phyloP scores from a whole-genome alignment of 2,113 vertebrate species.

The Eolophus roseicapilla region DNA sequence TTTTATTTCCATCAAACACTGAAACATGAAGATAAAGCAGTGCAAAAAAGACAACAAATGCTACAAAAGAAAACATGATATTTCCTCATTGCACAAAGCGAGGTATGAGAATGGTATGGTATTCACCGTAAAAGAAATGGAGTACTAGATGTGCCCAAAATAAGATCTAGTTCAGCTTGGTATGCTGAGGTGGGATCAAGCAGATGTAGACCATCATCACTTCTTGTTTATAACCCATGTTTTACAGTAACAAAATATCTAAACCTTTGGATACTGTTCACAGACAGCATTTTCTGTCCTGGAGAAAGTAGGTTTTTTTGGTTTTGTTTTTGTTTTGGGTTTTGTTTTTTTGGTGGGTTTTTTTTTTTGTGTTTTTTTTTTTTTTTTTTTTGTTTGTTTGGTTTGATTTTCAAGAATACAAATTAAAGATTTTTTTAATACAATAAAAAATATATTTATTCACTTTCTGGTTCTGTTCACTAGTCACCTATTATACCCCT shows the following conservation, averaged over 20 bases:
- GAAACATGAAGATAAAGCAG: background rate
- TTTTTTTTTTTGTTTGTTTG: background rate
- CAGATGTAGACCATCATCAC: background rate
- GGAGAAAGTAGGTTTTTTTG: background rate
- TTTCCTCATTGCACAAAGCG: background rate
- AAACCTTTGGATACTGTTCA: background rate
- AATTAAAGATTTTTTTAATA: background rate
- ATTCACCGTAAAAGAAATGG: background rate
- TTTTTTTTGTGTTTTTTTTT: background rate
- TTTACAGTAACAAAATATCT: background rate
- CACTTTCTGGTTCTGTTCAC: background rate
- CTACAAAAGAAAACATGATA: background rate
- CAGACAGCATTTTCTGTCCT: background rate
- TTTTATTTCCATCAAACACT: background rate
- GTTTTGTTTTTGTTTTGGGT: too few relatives aligned
- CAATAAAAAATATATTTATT: background rate
- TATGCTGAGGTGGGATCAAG: background rate
- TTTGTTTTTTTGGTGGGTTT: too few relatives aligned
- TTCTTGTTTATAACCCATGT: background rate
- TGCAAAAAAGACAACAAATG: background rate
- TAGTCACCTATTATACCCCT: background rate
- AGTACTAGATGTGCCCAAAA: background rate
- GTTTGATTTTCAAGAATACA: background rate
- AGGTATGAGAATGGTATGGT: background rate
- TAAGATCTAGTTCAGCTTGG: rapidly evolving